Percentiles rank a stretch among this genome's conserved stretches.
These are phyloP conservation scores for Neelides sp. DNA, from an alignment of 1,140 invertebrate species.

Conservation along the genomic window DNA sequence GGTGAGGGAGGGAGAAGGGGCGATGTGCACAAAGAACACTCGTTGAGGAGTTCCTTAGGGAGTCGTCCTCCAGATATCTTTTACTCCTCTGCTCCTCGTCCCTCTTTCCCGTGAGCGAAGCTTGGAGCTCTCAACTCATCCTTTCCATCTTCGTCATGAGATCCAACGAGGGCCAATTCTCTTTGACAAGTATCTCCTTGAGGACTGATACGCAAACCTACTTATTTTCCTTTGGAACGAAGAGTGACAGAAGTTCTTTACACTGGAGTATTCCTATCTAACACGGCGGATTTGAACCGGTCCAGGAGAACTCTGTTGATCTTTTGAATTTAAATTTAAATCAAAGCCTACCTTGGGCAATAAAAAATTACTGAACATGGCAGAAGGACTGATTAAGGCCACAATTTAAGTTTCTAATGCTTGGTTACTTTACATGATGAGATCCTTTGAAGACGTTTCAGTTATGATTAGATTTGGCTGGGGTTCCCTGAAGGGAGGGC, in stretches of 20 bases:
- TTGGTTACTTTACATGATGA: constrained; percentile 16
- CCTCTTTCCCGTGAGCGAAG: constrained; percentile 3
- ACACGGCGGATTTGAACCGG: too few relatives aligned
- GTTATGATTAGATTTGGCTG: too few relatives aligned
- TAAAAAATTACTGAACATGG: too few relatives aligned
- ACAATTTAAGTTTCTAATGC: too few relatives aligned
- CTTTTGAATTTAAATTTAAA: too few relatives aligned
- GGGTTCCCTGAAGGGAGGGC: too few relatives aligned
- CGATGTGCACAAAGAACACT: not conserved
- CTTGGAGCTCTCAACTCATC: not conserved
- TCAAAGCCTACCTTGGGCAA: too few relatives aligned
- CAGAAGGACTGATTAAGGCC: too few relatives aligned
- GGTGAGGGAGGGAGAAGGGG: constrained; percentile 7
- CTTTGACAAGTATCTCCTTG: constrained; percentile 28
- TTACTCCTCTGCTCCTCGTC: constrained; percentile 4
- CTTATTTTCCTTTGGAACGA: constrained; percentile 19
- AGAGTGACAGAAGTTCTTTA: too few relatives aligned
- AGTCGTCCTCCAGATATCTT: constrained; percentile 22
- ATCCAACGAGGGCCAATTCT: constrained; percentile 22
- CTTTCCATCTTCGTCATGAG: constrained; percentile 25
- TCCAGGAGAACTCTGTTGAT: too few relatives aligned
- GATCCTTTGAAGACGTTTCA: constrained; percentile 9
- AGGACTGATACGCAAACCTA: constrained; percentile 25
- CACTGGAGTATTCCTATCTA: too few relatives aligned
- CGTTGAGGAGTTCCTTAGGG: constrained; percentile 18